These are phyloP conservation scores for Drosophila equinoxialis DNA, from an alignment of 1,140 invertebrate genomes.

Conservation along the genomic window DNA sequence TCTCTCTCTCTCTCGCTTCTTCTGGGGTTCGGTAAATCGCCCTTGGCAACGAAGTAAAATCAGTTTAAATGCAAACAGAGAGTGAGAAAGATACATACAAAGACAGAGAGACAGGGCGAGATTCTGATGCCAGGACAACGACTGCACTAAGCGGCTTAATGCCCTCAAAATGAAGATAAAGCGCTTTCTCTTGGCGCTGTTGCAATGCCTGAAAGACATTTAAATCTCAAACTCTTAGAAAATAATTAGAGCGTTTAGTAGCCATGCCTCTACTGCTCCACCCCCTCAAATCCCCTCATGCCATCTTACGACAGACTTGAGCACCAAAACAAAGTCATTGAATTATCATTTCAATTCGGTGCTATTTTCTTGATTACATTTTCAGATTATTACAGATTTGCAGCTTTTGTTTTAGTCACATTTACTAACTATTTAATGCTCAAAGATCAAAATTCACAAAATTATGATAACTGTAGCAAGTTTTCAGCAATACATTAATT, in stretches of 20 bases:
- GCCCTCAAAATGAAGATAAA: conserved; percentile 74
- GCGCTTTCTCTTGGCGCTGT: conserved; percentile 46
- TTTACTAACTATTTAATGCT: neutral
- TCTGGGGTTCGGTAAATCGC: neutral
- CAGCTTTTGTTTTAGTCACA: conserved; percentile 1
- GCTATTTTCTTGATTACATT: neutral
- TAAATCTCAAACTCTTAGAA: conserved; percentile 74
- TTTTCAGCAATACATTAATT: neutral
- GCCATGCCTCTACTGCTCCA: neutral
- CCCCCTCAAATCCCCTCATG: neutral
- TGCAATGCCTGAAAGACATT: conserved; percentile 64
- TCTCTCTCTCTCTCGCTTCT: neutral
- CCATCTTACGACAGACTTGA: conserved; percentile 1
- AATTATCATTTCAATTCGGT: conserved; percentile 23
- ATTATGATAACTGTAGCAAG: neutral
- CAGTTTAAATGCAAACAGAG: conserved; percentile 54
- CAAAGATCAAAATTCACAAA: neutral
- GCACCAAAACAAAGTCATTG: conserved; percentile 6
- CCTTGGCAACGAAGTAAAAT: conserved; percentile 41
- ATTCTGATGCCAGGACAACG: conserved; percentile 23
- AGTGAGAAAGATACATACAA: conserved; percentile 6
- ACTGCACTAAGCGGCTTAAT: conserved; percentile 79
- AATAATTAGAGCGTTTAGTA: conserved; percentile 81
- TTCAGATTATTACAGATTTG: conserved; percentile 7
- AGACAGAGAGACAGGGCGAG: neutral